Percentiles rank a stretch among this genome's conserved stretches.
phyloP scores from a whole-genome alignment of 2,888 invertebrate species.

The Mimas tiliae region DNA sequence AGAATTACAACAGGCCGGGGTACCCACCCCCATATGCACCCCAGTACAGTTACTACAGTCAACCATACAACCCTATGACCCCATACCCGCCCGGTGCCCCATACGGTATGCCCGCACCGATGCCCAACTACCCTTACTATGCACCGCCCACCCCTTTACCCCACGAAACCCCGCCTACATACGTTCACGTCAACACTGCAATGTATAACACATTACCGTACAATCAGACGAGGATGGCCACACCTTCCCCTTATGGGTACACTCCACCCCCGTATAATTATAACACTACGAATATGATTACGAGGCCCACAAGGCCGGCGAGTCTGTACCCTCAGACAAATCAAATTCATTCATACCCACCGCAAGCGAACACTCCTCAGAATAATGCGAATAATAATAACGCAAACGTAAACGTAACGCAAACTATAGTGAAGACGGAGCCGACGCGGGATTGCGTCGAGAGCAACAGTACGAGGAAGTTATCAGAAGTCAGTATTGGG shows the following conservation, averaged over 20 bases:
- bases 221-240: conserved; percentile 71
- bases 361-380: conserved; percentile 37
- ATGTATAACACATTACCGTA: conserved; percentile 66
- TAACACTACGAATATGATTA: conserved; percentile 73
- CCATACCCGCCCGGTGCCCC: conserved; percentile 65
- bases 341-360: conserved; percentile 65
- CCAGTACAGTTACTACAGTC: conserved; percentile 60
- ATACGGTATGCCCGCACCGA: conserved; percentile 53
- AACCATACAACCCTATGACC: conserved; percentile 57
- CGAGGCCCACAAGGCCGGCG: conserved; percentile 63
- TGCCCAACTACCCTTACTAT: conserved; percentile 61
- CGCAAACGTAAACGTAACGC: conserved; percentile 44
- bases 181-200: conserved; percentile 51
- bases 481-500: conserved; percentile 66
- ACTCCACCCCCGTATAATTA: conserved; percentile 66
- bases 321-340: conserved; percentile 64
- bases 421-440: conserved; percentile 52
- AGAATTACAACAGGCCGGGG: conserved; percentile 67
- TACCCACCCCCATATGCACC: conserved; percentile 54
- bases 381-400: conserved; percentile 42
- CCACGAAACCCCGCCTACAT: conserved; percentile 53
- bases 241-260: conserved; percentile 65
- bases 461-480: conserved; percentile 59
- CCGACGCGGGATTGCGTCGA: conserved; percentile 59
- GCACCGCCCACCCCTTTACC: conserved; percentile 47